Evolutionary conservation across 64 coral and sea anemone genomes (phyloP).

Genomic region (Pocillopora damicornis): DNA sequence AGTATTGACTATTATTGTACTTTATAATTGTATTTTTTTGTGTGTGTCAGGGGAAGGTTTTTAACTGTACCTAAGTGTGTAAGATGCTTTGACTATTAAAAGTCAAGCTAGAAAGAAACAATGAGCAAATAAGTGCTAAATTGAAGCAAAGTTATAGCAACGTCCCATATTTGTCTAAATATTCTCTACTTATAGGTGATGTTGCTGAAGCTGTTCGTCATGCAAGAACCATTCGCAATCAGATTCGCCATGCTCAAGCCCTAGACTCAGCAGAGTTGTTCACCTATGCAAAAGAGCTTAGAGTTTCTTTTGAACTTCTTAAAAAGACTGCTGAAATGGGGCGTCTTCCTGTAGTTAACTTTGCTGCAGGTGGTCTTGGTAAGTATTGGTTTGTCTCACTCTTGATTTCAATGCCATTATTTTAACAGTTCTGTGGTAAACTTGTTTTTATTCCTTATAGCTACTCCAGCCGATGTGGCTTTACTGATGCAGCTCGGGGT

Average conservation of each 20-base stretch:
- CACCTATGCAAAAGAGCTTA: conserved; percentile 88
- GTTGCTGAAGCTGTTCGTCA: conserved; percentile 97
- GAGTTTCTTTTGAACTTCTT: conserved; percentile 73
- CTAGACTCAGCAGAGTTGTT: conserved; percentile 85
- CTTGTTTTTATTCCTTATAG: conserved; percentile 21
- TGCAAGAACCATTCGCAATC: conserved; percentile 79
- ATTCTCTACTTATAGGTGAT: conserved; percentile 63
- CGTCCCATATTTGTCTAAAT: too few species aligned
- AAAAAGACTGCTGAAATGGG: conserved; percentile 86
- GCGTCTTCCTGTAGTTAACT: conserved; percentile 91
- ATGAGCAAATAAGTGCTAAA: too few species aligned
- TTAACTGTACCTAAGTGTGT: too few species aligned
- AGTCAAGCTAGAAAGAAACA: too few species aligned
- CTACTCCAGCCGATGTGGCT: conserved; percentile 89
- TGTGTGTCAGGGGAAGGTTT: too few species aligned
- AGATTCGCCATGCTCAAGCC: conserved; percentile 79
- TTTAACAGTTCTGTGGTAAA: neutral
- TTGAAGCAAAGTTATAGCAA: too few species aligned
- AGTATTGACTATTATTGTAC: too few species aligned
- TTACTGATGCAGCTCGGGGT: conserved; percentile 96
- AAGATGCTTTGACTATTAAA: too few species aligned
- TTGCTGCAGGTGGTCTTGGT: conserved; percentile 98
- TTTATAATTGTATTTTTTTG: too few species aligned
- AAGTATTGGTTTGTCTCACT: conserved; percentile 1
- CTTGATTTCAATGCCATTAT: too few species aligned